Base-by-base conservation (phyloP, 2,888 invertebrate genomes). In the Eupithecia tripunctaria region DNA sequence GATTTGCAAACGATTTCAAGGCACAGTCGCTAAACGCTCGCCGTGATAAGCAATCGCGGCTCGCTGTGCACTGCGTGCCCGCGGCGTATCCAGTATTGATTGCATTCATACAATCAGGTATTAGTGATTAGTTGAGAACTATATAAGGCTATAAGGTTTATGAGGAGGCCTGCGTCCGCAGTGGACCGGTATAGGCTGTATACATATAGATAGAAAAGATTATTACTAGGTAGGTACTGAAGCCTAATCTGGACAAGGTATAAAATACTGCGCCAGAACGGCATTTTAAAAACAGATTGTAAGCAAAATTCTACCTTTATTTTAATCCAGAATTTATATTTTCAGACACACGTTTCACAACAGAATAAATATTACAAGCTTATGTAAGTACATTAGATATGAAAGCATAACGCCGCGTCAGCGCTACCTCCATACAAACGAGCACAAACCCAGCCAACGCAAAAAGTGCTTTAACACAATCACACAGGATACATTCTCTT, bases 381-480 rank as follows among this genome's bases (percentile, higher is more conserved):
- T 10, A 64, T 25, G 7, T 41, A 64, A 64, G 38, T 68, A 74
- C 73, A 79, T 78, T 76, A 75, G 69, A 73, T 71, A 74, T 76
- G 70, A 70, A 76, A 67, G 67, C 70, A 73, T 70, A 76, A 74
- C 72, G 74, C 77, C 72, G 73, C 70, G 77, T 80, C 77, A 76
- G 76, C 76, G 72, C 71, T 68, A 74, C 21, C 64, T 51, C 56
- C 56, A 56, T 29, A 73, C 67, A 72, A 74, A 77, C 78, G 76
- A 67, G 32, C 6, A 60, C 25, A 38, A 38, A 38, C 38, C 36
- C 15, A 43, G 56, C 43, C 47, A 73, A 14, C 12, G 14, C n/a
- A 76, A 79, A 74, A 74, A 76, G 67, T 66, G 71, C 77, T 72
- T 43, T 76, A 77, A 71, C 63, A 32, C 63, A 51, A 27, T 1